Evolutionary conservation across 1,140 invertebrate genomes (phyloP), one percentile per base, ranked within the genome.

Genomic region (Tetragonula clypearis): DNA sequence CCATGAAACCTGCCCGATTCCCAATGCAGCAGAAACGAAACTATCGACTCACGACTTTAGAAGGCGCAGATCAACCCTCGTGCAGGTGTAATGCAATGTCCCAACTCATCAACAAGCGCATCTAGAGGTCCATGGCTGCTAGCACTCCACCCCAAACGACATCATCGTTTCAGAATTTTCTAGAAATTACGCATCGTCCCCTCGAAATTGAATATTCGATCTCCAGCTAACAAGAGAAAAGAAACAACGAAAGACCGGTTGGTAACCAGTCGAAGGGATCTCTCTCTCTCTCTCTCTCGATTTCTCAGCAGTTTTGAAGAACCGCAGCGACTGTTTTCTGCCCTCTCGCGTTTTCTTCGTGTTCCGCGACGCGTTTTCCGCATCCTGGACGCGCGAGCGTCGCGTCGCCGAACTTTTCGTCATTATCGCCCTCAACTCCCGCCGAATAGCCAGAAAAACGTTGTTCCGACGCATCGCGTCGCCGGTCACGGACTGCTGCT

Each of bases 271-370:
- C 35, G 55, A 56, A 26, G 58, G 68, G 55, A 49, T 56, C 21
- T 15, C 30, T 58, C 17, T 15, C 56, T 1, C 15, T 6, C 41
- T 49, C 41, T 49, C 41, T 68, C 9, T 35, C 30, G 6, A 71
- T 81, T 41, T 73, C 71, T 75, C 87, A 86, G 86, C 88, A 91
- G 84, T 90, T 88, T 84, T 84, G 86, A 92, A 93, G 88, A 93
- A 93, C 92, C 88, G 90, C 84, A 88, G 69, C 89, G 76, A 88
- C 84, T 87, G 87, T 93, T 90, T 91, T 91, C 91, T 87, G 91
- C 65, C 23, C 65, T 15, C 14, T 14, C 12, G 87, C 91, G 35
- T 35, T 35, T 92, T 79, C 82, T 76, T 53, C 86, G 88, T 90
- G 86, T 26, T 66, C 85, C 86, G 73, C 73, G 78, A 14, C 72